phyloP scores from a whole-genome alignment of 2,113 vertebrate genomes.

The Zingel zingel region DNA sequence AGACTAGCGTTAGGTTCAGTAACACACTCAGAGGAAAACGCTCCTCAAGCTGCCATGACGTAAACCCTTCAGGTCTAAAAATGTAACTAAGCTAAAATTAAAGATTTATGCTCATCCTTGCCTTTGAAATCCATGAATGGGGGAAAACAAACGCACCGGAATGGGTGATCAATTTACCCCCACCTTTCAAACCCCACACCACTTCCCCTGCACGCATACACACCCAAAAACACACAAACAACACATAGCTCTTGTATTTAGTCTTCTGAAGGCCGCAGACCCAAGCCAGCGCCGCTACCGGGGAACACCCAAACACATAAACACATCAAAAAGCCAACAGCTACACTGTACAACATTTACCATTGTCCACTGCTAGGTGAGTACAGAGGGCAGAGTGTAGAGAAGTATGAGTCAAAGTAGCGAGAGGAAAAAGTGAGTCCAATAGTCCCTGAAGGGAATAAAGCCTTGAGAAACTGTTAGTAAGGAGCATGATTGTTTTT shows the following conservation, averaged over 20 bases:
- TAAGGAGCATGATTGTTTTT: not conserved
- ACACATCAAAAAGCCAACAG: slow-evolving; percentile 26
- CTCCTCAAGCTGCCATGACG: not conserved
- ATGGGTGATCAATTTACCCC: slow-evolving; percentile 35
- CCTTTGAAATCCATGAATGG: slow-evolving; percentile 58
- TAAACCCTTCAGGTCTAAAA: slow-evolving; percentile 36
- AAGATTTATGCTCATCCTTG: slow-evolving; percentile 35
- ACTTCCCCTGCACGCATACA: slow-evolving; percentile 55
- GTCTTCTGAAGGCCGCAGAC: slow-evolving; percentile 57
- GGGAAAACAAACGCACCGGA: slow-evolving; percentile 28
- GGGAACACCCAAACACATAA: slow-evolving; percentile 63
- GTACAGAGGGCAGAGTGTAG: slow-evolving; percentile 25
- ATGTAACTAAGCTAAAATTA: slow-evolving; percentile 20
- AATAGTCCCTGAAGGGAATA: not conserved
- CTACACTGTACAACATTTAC: slow-evolving; percentile 25
- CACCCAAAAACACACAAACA: slow-evolving; percentile 70
- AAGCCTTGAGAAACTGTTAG: not conserved
- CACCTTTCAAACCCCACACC: slow-evolving; percentile 39
- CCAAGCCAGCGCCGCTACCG: slow-evolving; percentile 59
- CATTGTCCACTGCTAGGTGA: slow-evolving; percentile 27
- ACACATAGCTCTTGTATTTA: slow-evolving; percentile 59
- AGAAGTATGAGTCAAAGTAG: slow-evolving; percentile 2
- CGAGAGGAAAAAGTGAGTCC: not conserved
- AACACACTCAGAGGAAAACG: not conserved
- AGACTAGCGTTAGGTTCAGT: slow-evolving; percentile 16